Evolutionary conservation across 2,888 invertebrate species (phyloP), one percentile per base, ranked within the genome.

Genomic region (Sinopyrophorus schimmeli): DNA sequence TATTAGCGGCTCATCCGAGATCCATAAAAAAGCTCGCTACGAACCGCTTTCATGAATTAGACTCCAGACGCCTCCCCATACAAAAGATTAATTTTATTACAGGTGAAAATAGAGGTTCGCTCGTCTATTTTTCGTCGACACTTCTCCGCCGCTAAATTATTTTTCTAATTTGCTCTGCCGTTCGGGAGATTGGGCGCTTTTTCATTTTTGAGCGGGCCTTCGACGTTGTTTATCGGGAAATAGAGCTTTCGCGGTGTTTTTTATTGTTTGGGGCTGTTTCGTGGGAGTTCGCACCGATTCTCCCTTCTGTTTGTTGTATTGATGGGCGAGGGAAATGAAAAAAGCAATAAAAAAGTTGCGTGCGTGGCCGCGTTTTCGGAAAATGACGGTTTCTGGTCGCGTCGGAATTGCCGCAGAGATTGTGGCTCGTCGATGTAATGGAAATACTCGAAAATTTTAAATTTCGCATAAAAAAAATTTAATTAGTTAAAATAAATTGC

Each of bases 1-100:
- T 58, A 58, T 58, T 58, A 58, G 53, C 48, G 50, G 55, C 48
- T 52, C 53, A 54, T 56, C 54, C 52, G 55, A 38, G 57, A 38
- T 51, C 46, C 50, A 40, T 53, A 58, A 58, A 55, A 53, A 48
- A 41, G 41, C 31, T 32, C 42, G 32, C 40, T 52, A 48, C 52
- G 52, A 54, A 51, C 47, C 47, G 47, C 32, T 35, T 39, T 30
- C 41, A 24, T 41, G 47, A 41, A 47, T 35, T 41, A 39, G 35
- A 28, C 35, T 47, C 41, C 27, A 34, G 47, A 35, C 40, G 27
- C 41, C 23, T 30, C 21, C 32, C n/a, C n/a, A 15, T 26, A 47
- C 39, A 39, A 40, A 47, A 39, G 47, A 47, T 39, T 39, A 47
- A 47, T 39, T 47, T 39, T 21, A 38, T 44, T 44, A 44, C 47